Evolutionary conservation across 1,140 invertebrate genomes (phyloP).

Genomic region (Ptiloglossa arizonensis): DNA sequence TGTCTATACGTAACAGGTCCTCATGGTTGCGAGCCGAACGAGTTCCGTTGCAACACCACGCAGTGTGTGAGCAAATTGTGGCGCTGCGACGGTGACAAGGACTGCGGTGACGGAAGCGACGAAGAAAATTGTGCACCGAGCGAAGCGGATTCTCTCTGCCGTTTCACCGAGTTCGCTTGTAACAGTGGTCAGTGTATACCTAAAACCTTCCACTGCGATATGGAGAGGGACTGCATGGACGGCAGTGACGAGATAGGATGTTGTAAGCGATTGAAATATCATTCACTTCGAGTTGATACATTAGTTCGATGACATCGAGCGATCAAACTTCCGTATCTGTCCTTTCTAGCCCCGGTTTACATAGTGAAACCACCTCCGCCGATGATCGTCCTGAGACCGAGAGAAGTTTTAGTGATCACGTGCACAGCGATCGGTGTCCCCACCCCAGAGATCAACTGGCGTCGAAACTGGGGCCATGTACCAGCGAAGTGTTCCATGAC

Average conservation of each 20-base stretch:
- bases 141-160: slow-evolving; percentile 87
- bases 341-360: slow-evolving; percentile 82
- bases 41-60: slow-evolving; percentile 93
- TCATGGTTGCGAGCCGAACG: slow-evolving; percentile 94
- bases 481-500: slow-evolving; percentile 91
- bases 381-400: slow-evolving; percentile 86
- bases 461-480: slow-evolving; percentile 98
- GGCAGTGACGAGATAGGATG: slow-evolving; percentile 96
- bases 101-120: slow-evolving; percentile 96
- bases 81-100: slow-evolving; percentile 95
- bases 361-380: slow-evolving; percentile 87
- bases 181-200: slow-evolving; percentile 93
- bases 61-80: slow-evolving; percentile 96
- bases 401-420: slow-evolving; percentile 88
- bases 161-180: slow-evolving; percentile 92
- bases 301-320: too few relatives aligned
- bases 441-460: slow-evolving; percentile 95
- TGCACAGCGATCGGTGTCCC: slow-evolving; percentile 96
- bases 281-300: slow-evolving; percentile 19
- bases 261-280: slow-evolving; percentile 84
- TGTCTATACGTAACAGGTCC: slow-evolving; percentile 71
- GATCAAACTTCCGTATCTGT: too few relatives aligned
- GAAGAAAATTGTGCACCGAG: slow-evolving; percentile 85
- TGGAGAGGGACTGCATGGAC: slow-evolving; percentile 92
- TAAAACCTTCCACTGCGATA: slow-evolving; percentile 96